Evolutionary conservation across 2,113 vertebrate species (phyloP), one percentile per base, ranked within the genome.

Genomic region (Acrocephalus arundinaceus): DNA sequence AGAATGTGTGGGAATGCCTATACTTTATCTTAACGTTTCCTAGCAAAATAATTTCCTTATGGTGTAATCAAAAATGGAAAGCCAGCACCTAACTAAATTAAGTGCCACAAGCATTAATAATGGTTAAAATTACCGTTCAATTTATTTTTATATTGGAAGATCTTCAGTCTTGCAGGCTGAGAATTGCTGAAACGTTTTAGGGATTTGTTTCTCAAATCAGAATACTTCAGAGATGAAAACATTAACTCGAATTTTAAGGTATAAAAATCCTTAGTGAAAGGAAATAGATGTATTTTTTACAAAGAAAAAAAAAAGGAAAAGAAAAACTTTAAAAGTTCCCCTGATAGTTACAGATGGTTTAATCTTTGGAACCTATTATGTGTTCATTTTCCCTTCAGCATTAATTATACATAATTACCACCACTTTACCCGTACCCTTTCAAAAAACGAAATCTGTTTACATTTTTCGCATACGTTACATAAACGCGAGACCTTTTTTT

Each of bases 391-490:
- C 95, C 95, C 96, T 97, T 98, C 97, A 97, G 96, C 95, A 96
- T 98, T 98, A 98, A 98, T 98, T 97, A 97, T 90, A 96, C 89
- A 91, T 97, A 98, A 97, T 97, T 96, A 95, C 93, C 89, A 95
- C 93, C 93, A 95, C 96, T 96, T 96, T 97, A 73, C 87, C 95
- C 74, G 59, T 84, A 95, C 90, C 93, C 93, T 91, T 96, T 96
- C 92, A 88, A 73, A 97, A 97, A 97, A 96, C 92, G 95, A 66
- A 93, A 96, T 96, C 89, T 96, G 93, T 92, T 96, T 95, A 96
- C 84, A 92, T 97, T 97, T 97, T 95, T 82, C 75, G 14, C 88
- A 18, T 70, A 94, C 41, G 83, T 93, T 94, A 30, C 24, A 63
- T 5, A 86, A 95, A 90, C 15, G 79, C 73, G 28, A 62, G 72